Percentiles rank a stretch among this genome's conserved stretches.
These are phyloP conservation scores for Sebastes cheni DNA, from an alignment of 2,797 vertebrate genomes.

Conservation along the genomic window DNA sequence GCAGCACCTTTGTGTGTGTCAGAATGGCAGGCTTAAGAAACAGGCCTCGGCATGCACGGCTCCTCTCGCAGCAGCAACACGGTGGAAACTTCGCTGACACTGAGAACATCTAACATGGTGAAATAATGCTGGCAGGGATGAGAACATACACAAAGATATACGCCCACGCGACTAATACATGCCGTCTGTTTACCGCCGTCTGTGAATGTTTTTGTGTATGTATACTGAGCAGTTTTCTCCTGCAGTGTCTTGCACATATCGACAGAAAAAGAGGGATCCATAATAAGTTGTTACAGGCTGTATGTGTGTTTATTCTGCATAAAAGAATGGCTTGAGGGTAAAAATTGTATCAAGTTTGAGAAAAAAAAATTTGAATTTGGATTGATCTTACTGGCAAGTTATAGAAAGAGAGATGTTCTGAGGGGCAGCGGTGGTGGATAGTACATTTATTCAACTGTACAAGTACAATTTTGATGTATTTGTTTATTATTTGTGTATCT, in stretches of 20 bases:
- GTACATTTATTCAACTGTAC: background rate
- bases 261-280: constrained; percentile 14
- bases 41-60: constrained; percentile 77
- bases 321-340: background rate
- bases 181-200: background rate
- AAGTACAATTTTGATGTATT: background rate
- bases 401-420: background rate
- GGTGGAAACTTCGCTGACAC: constrained; percentile 76
- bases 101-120: constrained; percentile 63
- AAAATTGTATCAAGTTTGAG: background rate
- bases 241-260: constrained; percentile 23
- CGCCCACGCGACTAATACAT: constrained; percentile 26
- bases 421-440: background rate
- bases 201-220: background rate
- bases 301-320: constrained; percentile 3
- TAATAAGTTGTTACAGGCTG: background rate
- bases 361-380: background rate
- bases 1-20: constrained; percentile 78
- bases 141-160: constrained; percentile 15
- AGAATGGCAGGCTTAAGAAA: constrained; percentile 71
- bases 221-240: background rate
- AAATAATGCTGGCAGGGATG: constrained; percentile 54
- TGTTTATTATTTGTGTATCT: background rate
- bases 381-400: background rate
- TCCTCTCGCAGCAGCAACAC: constrained; percentile 56